Evolutionary conservation across 2,888 invertebrate species (phyloP).

Genomic region (Morinoia aosen): DNA sequence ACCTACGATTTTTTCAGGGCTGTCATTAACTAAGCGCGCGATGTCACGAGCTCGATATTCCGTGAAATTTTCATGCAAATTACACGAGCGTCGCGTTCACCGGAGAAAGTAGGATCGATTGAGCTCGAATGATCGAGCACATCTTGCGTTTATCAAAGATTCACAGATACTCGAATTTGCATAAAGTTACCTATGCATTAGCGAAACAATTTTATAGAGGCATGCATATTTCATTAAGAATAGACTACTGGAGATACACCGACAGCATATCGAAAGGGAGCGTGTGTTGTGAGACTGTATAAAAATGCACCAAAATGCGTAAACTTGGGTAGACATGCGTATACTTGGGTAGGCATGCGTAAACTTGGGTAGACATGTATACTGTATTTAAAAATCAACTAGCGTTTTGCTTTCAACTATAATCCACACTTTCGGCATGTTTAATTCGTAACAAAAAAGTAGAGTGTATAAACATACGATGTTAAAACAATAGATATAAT

Average conservation of each 20-base stretch:
- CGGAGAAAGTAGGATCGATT: slow-evolving; percentile 15
- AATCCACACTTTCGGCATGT: not conserved
- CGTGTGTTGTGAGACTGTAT: not conserved
- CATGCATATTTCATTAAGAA: not conserved
- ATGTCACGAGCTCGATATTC: not conserved
- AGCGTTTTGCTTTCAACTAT: not conserved
- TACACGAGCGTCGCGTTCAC: not conserved
- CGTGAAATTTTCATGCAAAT: not conserved
- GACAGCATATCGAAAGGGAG: not conserved
- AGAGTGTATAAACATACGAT: not conserved
- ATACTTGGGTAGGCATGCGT: not conserved
- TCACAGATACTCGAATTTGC: slow-evolving; percentile 10
- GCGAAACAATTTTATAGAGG: not conserved
- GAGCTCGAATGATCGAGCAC: not conserved
- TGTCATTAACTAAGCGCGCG: not conserved
- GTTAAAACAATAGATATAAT: not conserved
- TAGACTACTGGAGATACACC: not conserved
- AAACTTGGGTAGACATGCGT: not conserved
- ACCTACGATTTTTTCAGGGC: not conserved
- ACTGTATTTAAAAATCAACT: not conserved
- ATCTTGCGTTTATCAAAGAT: not conserved
- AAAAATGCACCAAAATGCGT: not conserved
- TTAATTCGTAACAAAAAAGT: not conserved
- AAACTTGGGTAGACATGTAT: not conserved
- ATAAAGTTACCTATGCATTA: not conserved